Percentiles rank a stretch among this genome's conserved stretches.
phyloP scores from a whole-genome alignment of 2,888 invertebrate genomes.

The Drosophila fulvimacula region DNA sequence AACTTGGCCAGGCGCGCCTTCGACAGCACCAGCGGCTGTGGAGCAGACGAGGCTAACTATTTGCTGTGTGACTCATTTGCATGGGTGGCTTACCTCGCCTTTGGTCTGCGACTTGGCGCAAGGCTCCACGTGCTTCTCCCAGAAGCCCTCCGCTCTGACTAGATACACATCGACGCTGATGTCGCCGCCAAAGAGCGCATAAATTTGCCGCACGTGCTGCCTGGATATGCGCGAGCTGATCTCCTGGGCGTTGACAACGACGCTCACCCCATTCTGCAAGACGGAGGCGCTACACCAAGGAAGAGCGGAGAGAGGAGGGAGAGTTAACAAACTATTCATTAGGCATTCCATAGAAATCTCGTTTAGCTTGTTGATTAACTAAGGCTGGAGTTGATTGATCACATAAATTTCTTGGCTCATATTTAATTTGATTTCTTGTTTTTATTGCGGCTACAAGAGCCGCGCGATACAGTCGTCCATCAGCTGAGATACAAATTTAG shows the following conservation, averaged over 20 bases:
- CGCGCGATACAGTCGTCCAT: conserved; percentile 16
- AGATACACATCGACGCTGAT: conserved; percentile 87
- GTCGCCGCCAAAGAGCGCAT: conserved; percentile 85
- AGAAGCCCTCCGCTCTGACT: conserved; percentile 90
- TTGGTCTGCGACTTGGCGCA: conserved; percentile 88
- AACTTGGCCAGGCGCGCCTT: conserved; percentile 89
- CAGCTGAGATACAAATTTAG: conserved; percentile 1
- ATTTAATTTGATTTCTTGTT: conserved; percentile 48
- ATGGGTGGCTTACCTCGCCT: conserved; percentile 85
- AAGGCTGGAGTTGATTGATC: conserved; percentile 57
- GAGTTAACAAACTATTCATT: conserved; percentile 41
- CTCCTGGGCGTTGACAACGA: conserved; percentile 88
- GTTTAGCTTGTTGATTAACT: conserved; percentile 42
- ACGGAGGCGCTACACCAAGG: conserved; percentile 69
- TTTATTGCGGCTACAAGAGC: conserved; percentile 32
- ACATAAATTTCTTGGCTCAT: conserved; percentile 42
- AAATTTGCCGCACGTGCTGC: conserved; percentile 87
- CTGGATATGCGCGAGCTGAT: conserved; percentile 88
- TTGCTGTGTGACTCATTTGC: background rate
- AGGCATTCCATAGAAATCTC: conserved; percentile 23
- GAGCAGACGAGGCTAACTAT: background rate
- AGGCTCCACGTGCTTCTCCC: conserved; percentile 91
- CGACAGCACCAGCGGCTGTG: conserved; percentile 89
- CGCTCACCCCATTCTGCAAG: conserved; percentile 86
- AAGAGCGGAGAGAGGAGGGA: background rate